phyloP scores from a whole-genome alignment of 2,888 invertebrate genomes.

The Nemoura dubitans region DNA sequence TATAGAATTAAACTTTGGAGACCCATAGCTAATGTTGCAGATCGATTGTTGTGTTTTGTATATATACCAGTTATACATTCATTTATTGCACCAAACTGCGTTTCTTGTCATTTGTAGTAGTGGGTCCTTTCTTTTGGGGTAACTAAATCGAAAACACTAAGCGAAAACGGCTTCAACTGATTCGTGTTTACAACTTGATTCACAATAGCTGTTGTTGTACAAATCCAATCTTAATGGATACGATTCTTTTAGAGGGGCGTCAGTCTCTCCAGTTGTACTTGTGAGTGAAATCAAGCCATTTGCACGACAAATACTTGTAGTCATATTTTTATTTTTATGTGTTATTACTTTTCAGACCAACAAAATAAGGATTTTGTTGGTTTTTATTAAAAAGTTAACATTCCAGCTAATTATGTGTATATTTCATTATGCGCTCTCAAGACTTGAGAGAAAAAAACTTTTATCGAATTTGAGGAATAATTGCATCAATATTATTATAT shows the following conservation, averaged over 20 bases:
- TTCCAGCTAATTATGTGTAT: not conserved
- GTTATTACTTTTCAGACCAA: not conserved
- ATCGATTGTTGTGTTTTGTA: too few species aligned
- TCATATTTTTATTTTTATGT: not conserved
- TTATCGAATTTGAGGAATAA: conserved; percentile 13
- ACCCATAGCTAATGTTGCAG: too few species aligned
- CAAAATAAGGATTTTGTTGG: not conserved
- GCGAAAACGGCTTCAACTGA: not conserved
- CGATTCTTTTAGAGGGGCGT: not conserved
- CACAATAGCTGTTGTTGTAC: not conserved
- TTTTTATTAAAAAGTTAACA: not conserved
- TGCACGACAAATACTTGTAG: not conserved
- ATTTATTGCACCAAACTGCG: too few species aligned
- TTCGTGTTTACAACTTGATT: not conserved
- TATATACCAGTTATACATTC: too few species aligned
- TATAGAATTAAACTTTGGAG: too few species aligned
- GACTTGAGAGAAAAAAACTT: not conserved
- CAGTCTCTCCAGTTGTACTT: not conserved
- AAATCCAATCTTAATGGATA: not conserved
- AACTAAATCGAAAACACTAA: too few species aligned
- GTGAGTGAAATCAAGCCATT: not conserved
- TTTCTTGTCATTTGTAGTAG: too few species aligned
- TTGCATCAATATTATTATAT: conserved; percentile 17
- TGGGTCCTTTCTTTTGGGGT: too few species aligned
- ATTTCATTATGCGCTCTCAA: not conserved